Conservation (phyloP, 2,113 vertebrate species). For the Crotophaga sulcirostris region DNA sequence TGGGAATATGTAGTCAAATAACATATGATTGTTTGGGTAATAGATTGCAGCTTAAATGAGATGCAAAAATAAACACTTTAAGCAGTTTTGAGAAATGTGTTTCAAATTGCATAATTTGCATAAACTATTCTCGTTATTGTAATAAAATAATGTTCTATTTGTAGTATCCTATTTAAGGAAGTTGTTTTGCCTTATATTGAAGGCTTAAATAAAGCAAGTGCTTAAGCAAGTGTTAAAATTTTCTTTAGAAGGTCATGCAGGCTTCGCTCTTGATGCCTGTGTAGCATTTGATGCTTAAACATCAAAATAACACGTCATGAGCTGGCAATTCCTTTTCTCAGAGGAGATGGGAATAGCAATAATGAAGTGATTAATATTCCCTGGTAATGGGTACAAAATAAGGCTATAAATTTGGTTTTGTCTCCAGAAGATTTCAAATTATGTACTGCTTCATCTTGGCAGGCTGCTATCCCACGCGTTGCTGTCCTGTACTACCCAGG, state of each 20-base stretch:
- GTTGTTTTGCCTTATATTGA: background rate
- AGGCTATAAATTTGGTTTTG: background rate
- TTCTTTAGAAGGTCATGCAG: background rate
- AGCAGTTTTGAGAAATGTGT: background rate
- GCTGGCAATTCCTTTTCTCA: background rate
- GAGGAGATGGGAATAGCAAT: accelerated
- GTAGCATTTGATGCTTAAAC: background rate
- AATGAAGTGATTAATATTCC: background rate
- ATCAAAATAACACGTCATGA: background rate
- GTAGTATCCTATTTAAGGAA: background rate
- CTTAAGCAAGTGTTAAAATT: background rate
- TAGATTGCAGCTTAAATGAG: background rate
- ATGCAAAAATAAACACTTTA: background rate
- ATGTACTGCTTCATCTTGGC: background rate
- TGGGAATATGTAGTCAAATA: background rate
- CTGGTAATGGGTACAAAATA: background rate
- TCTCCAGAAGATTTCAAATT: background rate
- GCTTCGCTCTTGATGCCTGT: background rate
- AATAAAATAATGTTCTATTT: background rate
- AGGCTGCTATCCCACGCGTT: accelerated
- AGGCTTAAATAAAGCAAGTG: background rate
- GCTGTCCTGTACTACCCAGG: background rate
- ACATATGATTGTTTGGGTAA: background rate
- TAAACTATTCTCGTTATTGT: background rate
- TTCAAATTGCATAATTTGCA: background rate